Evolutionary conservation across 2,113 vertebrate species (phyloP).

Genomic region (Microcebus lehilahytsara): DNA sequence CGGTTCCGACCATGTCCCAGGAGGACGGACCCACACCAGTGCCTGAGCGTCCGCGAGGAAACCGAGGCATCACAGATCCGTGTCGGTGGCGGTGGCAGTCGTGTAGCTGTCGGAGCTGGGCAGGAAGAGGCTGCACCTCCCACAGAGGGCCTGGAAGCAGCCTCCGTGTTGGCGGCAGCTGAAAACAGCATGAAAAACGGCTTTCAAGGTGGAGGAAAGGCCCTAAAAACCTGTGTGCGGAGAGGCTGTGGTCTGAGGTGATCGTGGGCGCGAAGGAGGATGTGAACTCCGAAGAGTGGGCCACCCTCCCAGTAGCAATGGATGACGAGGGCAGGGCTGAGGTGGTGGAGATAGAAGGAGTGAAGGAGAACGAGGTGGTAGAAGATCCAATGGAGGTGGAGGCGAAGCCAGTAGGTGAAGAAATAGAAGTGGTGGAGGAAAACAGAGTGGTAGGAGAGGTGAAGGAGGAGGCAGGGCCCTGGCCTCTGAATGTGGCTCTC

Average conservation of each 20-base stretch:
- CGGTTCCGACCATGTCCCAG: conserved; percentile 57
- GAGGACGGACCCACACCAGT: not conserved
- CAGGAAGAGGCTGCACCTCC: not conserved
- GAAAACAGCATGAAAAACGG: rapidly evolving
- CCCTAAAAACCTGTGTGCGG: not conserved
- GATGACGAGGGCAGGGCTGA: not conserved
- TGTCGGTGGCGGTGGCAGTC: not conserved
- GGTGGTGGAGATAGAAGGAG: not conserved
- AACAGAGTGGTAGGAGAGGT: not conserved
- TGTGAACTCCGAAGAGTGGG: not conserved
- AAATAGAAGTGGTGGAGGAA: not conserved
- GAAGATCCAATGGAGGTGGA: not conserved
- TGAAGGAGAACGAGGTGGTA: not conserved
- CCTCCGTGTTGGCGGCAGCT: not conserved
- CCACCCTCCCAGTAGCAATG: not conserved
- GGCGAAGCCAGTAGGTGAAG: not conserved
- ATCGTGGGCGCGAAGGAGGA: not conserved
- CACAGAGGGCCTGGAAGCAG: not conserved
- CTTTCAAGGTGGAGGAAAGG: not conserved
- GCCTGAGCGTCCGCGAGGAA: conserved; percentile 69
- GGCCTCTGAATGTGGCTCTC: conserved; percentile 80
- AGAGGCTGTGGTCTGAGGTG: not conserved
- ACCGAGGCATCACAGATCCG: conserved; percentile 43
- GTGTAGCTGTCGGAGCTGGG: not conserved
- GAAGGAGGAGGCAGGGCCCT: not conserved